Conservation (phyloP, 2,797 vertebrate genomes). For the Characodon lateralis region DNA sequence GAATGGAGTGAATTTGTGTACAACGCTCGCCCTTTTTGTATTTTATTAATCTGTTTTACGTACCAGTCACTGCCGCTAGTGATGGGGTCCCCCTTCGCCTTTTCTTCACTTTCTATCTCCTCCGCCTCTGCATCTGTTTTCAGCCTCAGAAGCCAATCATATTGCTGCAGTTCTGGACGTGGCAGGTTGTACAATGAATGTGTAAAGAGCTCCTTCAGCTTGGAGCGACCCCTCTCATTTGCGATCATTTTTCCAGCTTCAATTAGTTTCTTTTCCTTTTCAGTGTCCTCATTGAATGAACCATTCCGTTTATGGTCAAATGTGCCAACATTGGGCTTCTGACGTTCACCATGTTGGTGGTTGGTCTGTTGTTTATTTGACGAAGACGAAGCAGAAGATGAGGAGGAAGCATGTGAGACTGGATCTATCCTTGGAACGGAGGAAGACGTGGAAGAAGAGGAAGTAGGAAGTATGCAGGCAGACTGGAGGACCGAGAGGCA, state of each 20-base stretch:
- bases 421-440: constrained; percentile 37
- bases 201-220: constrained; percentile 79
- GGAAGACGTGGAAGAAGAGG: constrained; percentile 48
- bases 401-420: constrained; percentile 51
- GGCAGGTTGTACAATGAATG: constrained; percentile 85
- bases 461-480: constrained; percentile 54
- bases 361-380: constrained; percentile 35
- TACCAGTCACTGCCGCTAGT: constrained; percentile 63
- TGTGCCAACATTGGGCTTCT: constrained; percentile 1
- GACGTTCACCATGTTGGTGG: constrained; percentile 13
- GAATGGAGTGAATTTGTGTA: no score
- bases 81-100: constrained; percentile 19
- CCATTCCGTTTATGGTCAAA: background rate
- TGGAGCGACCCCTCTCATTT: constrained; percentile 54
- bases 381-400: constrained; percentile 41
- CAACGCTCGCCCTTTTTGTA: background rate
- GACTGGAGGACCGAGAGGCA: constrained; percentile 67
- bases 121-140: constrained; percentile 66
- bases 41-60: constrained; percentile 25
- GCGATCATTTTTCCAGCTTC: constrained; percentile 12
- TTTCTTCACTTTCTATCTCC: constrained; percentile 34
- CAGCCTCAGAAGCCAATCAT: constrained; percentile 83
- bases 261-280: constrained; percentile 20
- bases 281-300: constrained; percentile 9
- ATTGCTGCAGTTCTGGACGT: constrained; percentile 64